Evolutionary conservation across 2,797 vertebrate species (phyloP).

Genomic region (Melopsittacus undulatus): DNA sequence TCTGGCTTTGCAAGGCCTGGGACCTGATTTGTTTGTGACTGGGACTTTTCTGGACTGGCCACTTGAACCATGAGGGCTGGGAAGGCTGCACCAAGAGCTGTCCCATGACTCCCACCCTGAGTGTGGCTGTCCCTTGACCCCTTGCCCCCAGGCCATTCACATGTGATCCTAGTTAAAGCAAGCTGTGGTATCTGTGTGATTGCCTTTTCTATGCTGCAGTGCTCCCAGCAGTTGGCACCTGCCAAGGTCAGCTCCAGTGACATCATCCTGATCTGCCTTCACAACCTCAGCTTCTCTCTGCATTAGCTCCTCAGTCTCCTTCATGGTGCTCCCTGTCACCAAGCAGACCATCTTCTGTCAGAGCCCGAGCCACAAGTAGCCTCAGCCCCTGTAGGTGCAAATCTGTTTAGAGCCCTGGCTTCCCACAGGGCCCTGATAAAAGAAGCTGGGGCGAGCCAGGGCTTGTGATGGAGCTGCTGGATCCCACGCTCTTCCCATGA

Average conservation of each 20-base stretch:
- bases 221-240: slow-evolving; percentile 73
- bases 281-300: slow-evolving; percentile 69
- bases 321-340: slow-evolving; percentile 51
- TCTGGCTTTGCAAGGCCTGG: neutral
- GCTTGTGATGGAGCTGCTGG: neutral
- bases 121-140: neutral
- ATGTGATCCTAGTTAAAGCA: rapidly evolving
- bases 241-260: slow-evolving; percentile 67
- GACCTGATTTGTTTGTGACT: neutral
- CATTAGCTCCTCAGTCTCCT: slow-evolving; percentile 63
- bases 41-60: neutral
- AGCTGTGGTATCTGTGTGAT: slow-evolving; percentile 57
- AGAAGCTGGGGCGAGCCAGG: neutral
- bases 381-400: slow-evolving; percentile 63
- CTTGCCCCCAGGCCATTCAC: rapidly evolving
- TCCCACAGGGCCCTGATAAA: neutral
- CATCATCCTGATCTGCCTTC: slow-evolving; percentile 67
- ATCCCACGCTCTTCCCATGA: rapidly evolving
- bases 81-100: neutral
- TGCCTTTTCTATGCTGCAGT: slow-evolving; percentile 70
- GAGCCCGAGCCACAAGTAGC: slow-evolving; percentile 65
- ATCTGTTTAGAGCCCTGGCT: neutral
- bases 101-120: rapidly evolving
- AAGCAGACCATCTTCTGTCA: slow-evolving; percentile 71
- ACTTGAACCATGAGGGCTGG: neutral